phyloP scores from a whole-genome alignment of 2,888 invertebrate genomes.

The Tachina lurida region DNA sequence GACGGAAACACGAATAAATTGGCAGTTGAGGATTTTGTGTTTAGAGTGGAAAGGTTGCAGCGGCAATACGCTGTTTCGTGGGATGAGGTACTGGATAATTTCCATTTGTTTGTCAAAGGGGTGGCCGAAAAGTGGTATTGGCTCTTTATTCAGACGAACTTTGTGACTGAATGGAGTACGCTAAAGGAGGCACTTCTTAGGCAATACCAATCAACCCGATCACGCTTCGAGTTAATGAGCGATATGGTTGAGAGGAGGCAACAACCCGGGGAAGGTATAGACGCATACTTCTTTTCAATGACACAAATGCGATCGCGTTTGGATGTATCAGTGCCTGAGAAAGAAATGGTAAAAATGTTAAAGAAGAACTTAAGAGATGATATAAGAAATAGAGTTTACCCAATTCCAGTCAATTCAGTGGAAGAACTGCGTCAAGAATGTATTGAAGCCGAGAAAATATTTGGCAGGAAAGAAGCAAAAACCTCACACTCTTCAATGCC shows the following conservation, averaged over 20 bases:
- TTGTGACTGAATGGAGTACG: background rate
- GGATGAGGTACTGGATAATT: background rate
- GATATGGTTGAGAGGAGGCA: conserved; percentile 7
- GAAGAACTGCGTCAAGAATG: background rate
- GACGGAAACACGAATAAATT: no score
- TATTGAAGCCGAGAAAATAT: background rate
- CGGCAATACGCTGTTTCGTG: no score
- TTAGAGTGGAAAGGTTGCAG: no score
- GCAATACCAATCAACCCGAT: background rate
- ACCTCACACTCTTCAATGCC: background rate
- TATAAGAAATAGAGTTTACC: background rate
- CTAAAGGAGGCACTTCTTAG: background rate
- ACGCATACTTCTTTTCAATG: background rate
- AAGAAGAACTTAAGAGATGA: background rate
- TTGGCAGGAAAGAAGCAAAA: background rate
- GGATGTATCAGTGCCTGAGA: background rate
- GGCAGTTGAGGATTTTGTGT: no score
- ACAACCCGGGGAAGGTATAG: background rate
- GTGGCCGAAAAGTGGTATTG: conserved; percentile 14
- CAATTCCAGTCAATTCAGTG: background rate
- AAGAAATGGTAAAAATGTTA: conserved; percentile 1
- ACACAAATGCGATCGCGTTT: background rate
- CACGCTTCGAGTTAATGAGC: conserved; percentile 4
- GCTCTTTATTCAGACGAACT: background rate
- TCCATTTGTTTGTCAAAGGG: background rate